Conservation (phyloP, 1,140 invertebrate genomes). For the Arion vulgaris region DNA sequence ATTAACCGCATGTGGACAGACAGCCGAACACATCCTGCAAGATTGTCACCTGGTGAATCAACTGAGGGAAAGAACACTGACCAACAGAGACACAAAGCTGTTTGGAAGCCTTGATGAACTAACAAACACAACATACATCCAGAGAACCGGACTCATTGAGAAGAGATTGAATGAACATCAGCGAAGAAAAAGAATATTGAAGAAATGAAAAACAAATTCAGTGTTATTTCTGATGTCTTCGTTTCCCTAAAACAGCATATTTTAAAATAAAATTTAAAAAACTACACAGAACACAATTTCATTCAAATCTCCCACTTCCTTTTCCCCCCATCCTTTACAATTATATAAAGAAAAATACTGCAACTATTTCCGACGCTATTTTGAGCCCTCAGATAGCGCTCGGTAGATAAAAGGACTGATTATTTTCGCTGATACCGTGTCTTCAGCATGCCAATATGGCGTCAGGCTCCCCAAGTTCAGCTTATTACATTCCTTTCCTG, state of each 20-base stretch:
- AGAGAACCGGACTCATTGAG: no score
- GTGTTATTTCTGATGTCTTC: neutral
- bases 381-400: neutral
- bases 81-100: no score
- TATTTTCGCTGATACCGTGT: neutral
- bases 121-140: no score
- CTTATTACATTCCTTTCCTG: neutral
- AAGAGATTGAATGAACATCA: no score
- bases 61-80: no score
- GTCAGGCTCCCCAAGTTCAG: neutral
- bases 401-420: neutral
- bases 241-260: no score
- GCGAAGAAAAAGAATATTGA: no score
- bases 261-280: no score
- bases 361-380: neutral
- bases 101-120: no score
- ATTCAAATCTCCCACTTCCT: neutral
- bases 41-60: no score
- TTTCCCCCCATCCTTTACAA: neutral
- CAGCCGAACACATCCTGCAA: no score
- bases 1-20: no score
- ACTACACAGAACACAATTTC: neutral
- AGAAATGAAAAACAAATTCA: neutral
- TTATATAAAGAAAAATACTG: neutral
- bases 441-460: neutral